Evolutionary conservation across 35 echinoderm and acorn worm species (phyloP).

Genomic region (Stichopus chloronotus): DNA sequence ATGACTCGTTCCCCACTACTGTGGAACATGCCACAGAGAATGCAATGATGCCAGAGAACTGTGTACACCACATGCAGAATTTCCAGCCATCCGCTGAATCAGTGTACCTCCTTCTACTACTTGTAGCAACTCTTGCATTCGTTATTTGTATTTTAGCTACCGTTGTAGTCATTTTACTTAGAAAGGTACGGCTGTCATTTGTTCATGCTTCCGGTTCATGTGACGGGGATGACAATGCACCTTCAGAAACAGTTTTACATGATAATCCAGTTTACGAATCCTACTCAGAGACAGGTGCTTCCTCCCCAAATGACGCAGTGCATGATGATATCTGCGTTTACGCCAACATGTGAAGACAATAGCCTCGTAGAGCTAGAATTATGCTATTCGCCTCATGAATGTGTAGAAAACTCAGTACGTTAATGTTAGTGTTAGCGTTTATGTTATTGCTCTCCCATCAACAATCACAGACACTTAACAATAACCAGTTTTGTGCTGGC

Average conservation of each 20-base stretch:
- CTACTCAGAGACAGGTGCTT: neutral
- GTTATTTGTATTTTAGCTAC: neutral
- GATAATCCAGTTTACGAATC: neutral
- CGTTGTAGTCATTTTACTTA: neutral
- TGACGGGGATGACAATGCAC: no score
- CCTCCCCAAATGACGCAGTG: neutral
- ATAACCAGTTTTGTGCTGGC: no score
- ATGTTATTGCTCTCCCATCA: no score
- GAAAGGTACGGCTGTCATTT: neutral
- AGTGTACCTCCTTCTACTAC: neutral
- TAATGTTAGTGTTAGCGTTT: no score
- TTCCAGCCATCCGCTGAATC: neutral
- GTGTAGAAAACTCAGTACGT: no score
- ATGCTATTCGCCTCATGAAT: no score
- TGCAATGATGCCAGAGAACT: no score
- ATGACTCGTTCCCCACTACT: neutral
- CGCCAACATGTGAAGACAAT: no score
- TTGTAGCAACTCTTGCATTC: neutral
- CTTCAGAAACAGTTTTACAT: neutral
- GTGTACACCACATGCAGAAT: neutral
- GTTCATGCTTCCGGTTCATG: neutral
- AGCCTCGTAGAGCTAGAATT: no score
- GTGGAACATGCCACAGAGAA: neutral
- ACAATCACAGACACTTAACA: no score
- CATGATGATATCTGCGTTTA: neutral